Evolutionary conservation across 1,140 invertebrate genomes (phyloP), one percentile per base, ranked within the genome.

Genomic region (Polypedilum pembai): DNA sequence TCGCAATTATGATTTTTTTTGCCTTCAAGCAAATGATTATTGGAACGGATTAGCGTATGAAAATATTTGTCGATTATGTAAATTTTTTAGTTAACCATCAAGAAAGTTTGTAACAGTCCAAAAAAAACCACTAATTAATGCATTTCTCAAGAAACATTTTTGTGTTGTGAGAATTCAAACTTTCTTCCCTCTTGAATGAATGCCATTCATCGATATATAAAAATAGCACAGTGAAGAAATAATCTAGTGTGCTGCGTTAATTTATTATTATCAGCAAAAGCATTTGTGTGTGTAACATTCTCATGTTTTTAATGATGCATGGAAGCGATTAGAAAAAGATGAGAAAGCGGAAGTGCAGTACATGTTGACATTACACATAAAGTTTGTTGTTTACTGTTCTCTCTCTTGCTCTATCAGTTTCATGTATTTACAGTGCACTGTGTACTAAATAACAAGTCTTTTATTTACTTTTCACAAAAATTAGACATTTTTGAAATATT

Each of bases 281-380:
- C 24, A 33, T 33, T 33, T 33, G 24, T 33, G 24, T 33, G 24
- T 33, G 24, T 12, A 56, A 56, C 45, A 56, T 56, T 56, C 45
- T 56, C 45, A 56, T 56, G 45, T 56, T 56, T 33, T 56, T 56
- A 56, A 56, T 69, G 17, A 69, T 20, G 65, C 65, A 69, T 69
- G 65, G 65, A 69, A 18, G 65, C 65, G 65, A 69, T 69, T 69
- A 69, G 8, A 18, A n/a, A n/a, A n/a, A 56, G 40, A 41, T 15
- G 73, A 18, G 21, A 40, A 18, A 73, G 18, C 33, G 73, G 33
- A 73, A 40, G 40, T 40, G 17, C 33, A 40, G 40, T 40, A 4
- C 33, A 41, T 73, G 33, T 73, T 73, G 73, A 73, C 21, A 69
- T 69, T 69, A 20, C 65, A 69, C 7, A 69, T 56, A 17, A 8